A percentile compares a stretch with the other conserved stretches of the same genome.
These are phyloP conservation scores for Chionodraco myersi DNA, from an alignment of 2,113 vertebrate genomes.

Conservation along the genomic window DNA sequence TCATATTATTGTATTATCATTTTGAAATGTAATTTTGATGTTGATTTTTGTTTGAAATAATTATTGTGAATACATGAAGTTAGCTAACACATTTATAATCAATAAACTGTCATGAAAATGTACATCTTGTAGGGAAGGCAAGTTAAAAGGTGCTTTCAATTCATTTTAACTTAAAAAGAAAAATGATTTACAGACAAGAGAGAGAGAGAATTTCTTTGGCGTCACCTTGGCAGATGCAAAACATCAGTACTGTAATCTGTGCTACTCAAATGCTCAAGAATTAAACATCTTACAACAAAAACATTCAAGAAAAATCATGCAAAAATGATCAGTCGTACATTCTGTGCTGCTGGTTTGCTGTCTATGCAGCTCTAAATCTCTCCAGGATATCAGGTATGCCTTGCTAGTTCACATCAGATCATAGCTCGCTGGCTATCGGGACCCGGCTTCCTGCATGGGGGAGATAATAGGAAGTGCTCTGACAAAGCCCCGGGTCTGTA, in stretches of 20 bases:
- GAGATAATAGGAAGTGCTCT: conserved; percentile 67
- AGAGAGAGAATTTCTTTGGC: neutral
- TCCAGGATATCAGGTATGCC: conserved; percentile 31
- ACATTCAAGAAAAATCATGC: conserved; percentile 18
- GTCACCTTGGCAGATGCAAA: neutral
- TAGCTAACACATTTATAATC: neutral
- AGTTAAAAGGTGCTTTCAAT: neutral
- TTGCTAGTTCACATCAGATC: conserved; percentile 59
- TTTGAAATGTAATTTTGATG: neutral
- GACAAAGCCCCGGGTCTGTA: conserved; percentile 68
- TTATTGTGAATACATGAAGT: too few species aligned
- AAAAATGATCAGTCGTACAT: conserved; percentile 20
- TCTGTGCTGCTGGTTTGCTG: neutral
- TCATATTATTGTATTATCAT: neutral
- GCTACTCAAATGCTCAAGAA: neutral
- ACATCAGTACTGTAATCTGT: neutral
- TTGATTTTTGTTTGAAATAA: too few species aligned
- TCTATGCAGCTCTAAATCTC: neutral
- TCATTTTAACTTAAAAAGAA: neutral
- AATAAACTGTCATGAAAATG: neutral
- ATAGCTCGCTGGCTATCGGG: conserved; percentile 39
- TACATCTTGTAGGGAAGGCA: neutral
- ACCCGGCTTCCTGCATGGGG: conserved; percentile 47
- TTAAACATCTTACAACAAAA: neutral
- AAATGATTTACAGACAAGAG: neutral